Conservation (phyloP, 2,113 vertebrate species). For the Channa argus region DNA sequence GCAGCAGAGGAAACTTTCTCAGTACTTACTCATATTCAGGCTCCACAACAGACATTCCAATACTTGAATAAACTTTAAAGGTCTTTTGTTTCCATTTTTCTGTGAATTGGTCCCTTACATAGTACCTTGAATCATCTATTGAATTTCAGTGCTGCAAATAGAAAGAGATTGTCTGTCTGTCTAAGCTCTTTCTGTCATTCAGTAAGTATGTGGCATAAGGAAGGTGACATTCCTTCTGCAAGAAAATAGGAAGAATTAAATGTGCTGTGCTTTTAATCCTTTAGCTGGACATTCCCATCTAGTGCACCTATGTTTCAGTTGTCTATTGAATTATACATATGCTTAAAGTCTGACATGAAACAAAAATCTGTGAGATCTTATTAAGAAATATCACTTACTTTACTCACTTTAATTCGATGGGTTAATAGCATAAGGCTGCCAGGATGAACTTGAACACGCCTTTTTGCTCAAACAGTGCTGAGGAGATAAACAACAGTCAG, state of each 20-base stretch:
- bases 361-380: not conserved
- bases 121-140: not conserved
- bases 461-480: conserved; percentile 71
- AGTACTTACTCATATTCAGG: not conserved
- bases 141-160: not conserved
- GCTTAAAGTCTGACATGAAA: not conserved
- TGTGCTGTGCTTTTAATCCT: not conserved
- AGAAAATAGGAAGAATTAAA: conserved; percentile 67
- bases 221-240: conserved; percentile 59
- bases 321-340: not conserved
- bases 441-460: not conserved
- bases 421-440: not conserved
- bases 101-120: not conserved
- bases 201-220: not conserved
- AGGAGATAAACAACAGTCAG: conserved; percentile 78
- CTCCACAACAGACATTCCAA: not conserved
- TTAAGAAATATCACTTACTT: not conserved
- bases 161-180: not conserved
- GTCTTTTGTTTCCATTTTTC: not conserved
- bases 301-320: not conserved
- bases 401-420: not conserved
- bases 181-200: conserved; percentile 19
- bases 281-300: not conserved
- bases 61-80: not conserved
- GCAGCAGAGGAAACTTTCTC: not conserved